phyloP scores from a whole-genome alignment of 2,113 vertebrate species.

The Misgurnus anguillicaudatus region DNA sequence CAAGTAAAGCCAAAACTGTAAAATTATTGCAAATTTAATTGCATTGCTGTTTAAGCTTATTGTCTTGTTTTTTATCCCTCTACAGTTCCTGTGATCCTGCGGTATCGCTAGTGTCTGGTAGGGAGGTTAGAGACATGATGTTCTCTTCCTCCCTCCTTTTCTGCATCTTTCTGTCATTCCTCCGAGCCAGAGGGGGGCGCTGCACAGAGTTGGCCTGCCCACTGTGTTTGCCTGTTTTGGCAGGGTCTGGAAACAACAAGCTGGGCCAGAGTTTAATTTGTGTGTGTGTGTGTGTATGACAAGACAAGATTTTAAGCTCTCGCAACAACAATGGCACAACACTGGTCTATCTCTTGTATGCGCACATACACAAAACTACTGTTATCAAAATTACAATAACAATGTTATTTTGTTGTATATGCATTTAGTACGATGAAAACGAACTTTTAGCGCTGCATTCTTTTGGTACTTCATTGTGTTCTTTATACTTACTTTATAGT shows the following conservation, averaged over 20 bases:
- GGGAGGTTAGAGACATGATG: conserved; percentile 44
- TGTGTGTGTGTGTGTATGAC: not conserved
- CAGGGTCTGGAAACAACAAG: conserved; percentile 43
- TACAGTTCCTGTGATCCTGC: conserved; percentile 77
- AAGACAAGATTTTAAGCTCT: conserved; percentile 20
- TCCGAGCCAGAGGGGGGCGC: conserved; percentile 59
- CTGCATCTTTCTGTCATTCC: conserved; percentile 55
- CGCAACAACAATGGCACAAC: conserved; percentile 20
- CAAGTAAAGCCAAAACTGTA: too few species aligned
- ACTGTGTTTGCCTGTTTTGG: conserved; percentile 45
- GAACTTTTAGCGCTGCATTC: not conserved
- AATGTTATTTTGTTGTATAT: conserved; percentile 2
- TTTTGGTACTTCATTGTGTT: not conserved
- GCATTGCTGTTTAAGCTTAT: not conserved
- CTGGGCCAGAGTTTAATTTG: conserved; percentile 17
- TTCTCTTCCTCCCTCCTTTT: conserved; percentile 49
- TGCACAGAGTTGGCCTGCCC: conserved; percentile 53
- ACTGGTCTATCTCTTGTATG: conserved; percentile 5
- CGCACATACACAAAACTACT: conserved; percentile 8
- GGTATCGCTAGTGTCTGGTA: conserved; percentile 67
- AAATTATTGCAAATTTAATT: not conserved
- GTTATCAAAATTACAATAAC: not conserved
- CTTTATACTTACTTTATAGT: conserved; percentile 6
- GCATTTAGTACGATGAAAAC: conserved; percentile 1
- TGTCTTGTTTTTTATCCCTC: not conserved